Conservation (phyloP, 1,140 invertebrate genomes). For the Cataglyphis hispanica region DNA sequence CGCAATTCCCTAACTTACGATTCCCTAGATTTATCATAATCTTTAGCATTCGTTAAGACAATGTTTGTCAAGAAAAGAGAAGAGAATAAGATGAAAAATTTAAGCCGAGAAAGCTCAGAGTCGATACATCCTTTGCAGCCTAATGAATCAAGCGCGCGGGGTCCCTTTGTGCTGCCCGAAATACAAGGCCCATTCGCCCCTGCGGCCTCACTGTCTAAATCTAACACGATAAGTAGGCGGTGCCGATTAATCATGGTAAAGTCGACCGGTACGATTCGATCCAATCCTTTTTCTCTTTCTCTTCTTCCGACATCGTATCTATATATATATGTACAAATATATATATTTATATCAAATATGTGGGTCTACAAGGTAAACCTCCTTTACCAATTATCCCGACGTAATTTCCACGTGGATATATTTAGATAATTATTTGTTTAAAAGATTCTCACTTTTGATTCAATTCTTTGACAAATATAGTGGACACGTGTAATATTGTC, state of each 20-base stretch:
- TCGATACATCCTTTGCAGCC: constrained; percentile 69
- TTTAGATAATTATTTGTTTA: neutral
- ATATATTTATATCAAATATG: constrained; percentile 26
- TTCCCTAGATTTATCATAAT: constrained; percentile 7
- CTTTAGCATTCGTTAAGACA: neutral
- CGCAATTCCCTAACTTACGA: neutral
- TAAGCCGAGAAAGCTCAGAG: constrained; percentile 43
- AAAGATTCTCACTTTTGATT: neutral
- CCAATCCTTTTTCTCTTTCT: constrained; percentile 27
- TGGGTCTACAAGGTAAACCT: constrained; percentile 59
- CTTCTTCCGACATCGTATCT: constrained; percentile 24
- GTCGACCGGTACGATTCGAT: constrained; percentile 66
- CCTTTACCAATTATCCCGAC: neutral
- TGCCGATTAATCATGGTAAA: constrained; percentile 80
- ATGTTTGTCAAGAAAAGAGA: neutral
- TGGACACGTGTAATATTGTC: neutral
- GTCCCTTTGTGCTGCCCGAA: constrained; percentile 71
- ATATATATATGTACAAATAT: constrained; percentile 8
- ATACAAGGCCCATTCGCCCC: constrained; percentile 71
- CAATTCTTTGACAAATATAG: neutral
- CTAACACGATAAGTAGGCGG: constrained; percentile 79
- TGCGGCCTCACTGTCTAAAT: constrained; percentile 72
- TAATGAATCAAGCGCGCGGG: constrained; percentile 69
- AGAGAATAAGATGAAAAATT: neutral
- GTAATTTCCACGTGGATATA: neutral